These are phyloP conservation scores for Synergus japonicus DNA, from an alignment of 2,888 invertebrate genomes.

Conservation along the genomic window DNA sequence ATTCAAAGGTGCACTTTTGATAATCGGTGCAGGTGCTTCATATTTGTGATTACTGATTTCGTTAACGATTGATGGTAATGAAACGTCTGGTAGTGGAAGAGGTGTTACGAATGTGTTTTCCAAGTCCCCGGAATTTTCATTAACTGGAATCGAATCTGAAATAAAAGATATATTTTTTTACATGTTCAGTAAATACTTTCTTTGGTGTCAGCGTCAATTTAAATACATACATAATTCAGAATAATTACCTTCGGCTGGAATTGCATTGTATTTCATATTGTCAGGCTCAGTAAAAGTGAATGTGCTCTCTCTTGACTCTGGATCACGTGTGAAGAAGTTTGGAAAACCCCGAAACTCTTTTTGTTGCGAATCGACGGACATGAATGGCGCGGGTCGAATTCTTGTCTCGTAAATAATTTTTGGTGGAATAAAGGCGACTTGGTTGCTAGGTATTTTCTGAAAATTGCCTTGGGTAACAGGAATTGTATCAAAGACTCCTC, in stretches of 20 bases:
- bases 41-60: constrained; percentile 35
- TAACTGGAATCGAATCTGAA: constrained; percentile 11
- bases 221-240: too few relatives aligned
- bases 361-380: neutral
- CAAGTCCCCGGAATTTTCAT: neutral
- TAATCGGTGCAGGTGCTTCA: constrained; percentile 20
- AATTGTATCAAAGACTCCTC: constrained; percentile 42
- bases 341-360: neutral
- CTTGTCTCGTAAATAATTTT: constrained; percentile 60
- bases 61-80: neutral
- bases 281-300: neutral
- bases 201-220: neutral
- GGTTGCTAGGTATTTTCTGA: constrained; percentile 53
- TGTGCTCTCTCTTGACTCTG: neutral
- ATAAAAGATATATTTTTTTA: neutral
- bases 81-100: neutral
- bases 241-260: neutral
- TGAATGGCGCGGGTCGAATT: constrained; percentile 58
- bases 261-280: neutral
- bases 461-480: constrained; percentile 50
- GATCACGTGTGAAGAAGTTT: constrained; percentile 35
- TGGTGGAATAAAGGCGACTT: constrained; percentile 58
- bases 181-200: too few relatives aligned
- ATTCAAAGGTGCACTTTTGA: constrained; percentile 28
- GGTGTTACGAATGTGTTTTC: neutral